These are phyloP conservation scores for Lithosia quadra DNA, from an alignment of 2,888 invertebrate genomes.

Conservation along the genomic window DNA sequence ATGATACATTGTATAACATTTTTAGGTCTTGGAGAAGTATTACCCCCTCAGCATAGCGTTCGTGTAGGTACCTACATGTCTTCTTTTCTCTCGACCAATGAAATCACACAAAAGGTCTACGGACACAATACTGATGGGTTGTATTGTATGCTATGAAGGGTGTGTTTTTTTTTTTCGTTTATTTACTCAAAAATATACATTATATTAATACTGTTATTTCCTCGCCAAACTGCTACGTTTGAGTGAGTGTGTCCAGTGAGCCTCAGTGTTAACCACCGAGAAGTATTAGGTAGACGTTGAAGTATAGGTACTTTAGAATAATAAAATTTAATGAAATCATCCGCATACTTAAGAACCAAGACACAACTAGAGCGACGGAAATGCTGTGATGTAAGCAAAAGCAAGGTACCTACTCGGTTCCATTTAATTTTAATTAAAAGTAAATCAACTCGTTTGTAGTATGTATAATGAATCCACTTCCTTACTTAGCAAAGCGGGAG, in stretches of 20 bases:
- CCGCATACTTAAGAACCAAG: not conserved
- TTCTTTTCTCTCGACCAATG: too few relatives aligned
- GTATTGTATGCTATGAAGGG: too few relatives aligned
- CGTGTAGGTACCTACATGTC: too few relatives aligned
- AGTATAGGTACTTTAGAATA: not conserved
- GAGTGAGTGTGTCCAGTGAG: not conserved
- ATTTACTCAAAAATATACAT: too few relatives aligned
- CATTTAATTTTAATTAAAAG: constrained; percentile 12
- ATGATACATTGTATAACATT: not conserved
- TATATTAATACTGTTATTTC: too few relatives aligned
- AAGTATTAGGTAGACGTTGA: not conserved
- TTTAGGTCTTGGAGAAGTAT: not conserved
- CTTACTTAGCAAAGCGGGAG: constrained; percentile 9
- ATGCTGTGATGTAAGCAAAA: constrained; percentile 15
- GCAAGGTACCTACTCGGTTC: not conserved
- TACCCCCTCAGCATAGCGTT: too few relatives aligned
- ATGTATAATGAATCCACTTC: constrained; percentile 14
- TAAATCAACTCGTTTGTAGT: constrained; percentile 2
- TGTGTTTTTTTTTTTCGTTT: too few relatives aligned
- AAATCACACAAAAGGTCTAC: too few relatives aligned
- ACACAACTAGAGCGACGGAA: not conserved
- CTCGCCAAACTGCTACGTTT: too few relatives aligned
- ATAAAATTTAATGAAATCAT: not conserved
- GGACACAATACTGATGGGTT: too few relatives aligned
- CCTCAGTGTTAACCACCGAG: not conserved